Conservation (phyloP, 2,113 vertebrate genomes). For the Prietella phreatophila region DNA sequence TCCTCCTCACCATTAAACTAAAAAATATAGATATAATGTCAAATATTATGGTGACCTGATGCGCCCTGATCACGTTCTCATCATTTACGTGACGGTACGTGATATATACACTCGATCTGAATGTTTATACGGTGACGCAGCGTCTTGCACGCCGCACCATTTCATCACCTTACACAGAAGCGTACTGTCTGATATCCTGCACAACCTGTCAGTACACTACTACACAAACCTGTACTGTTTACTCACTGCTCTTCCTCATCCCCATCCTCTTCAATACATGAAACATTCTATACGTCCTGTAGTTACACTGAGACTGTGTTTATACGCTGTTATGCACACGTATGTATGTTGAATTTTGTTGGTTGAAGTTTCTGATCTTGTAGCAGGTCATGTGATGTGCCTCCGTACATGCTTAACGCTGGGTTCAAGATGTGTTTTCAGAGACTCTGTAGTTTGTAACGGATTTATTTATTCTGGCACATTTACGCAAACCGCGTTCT, state of each 20-base stretch:
- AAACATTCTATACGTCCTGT: not conserved
- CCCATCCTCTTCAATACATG: not conserved
- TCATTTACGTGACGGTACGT: too few species aligned
- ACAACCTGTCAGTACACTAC: not conserved
- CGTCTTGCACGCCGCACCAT: too few species aligned
- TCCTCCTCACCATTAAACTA: not conserved
- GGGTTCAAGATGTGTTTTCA: not conserved
- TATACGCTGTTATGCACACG: not conserved
- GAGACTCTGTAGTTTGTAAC: constrained; percentile 30
- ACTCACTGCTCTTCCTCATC: not conserved
- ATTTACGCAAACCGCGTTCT: not conserved
- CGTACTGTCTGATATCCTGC: not conserved
- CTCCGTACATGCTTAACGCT: not conserved
- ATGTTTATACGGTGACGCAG: too few species aligned
- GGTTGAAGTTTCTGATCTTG: not conserved
- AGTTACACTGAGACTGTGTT: not conserved
- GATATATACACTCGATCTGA: too few species aligned
- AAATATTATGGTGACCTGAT: not conserved
- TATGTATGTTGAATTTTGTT: not conserved
- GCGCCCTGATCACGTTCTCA: too few species aligned
- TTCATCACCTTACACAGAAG: not conserved
- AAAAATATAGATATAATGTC: too few species aligned
- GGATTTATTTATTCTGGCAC: constrained; percentile 16
- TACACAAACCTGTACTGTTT: not conserved
- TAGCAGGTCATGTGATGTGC: not conserved